phyloP scores from a whole-genome alignment of 2,797 vertebrate species.

The Alca torda region DNA sequence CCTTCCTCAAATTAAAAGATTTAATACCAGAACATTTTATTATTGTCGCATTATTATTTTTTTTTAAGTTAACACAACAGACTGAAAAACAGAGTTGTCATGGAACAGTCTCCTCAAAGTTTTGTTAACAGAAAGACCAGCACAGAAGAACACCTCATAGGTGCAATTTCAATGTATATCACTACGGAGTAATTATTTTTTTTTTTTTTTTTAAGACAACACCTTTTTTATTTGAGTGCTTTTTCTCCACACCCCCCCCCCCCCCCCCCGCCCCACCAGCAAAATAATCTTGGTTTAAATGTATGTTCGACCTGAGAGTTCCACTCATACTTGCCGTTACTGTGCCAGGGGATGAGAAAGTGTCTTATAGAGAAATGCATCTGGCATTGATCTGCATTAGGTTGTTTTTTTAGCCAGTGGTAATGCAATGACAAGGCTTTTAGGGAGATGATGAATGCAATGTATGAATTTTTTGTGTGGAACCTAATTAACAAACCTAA shows the following conservation, averaged over 20 bases:
- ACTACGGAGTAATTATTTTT: neutral
- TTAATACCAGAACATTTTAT: neutral
- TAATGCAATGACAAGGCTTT: slow-evolving; percentile 59
- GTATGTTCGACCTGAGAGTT: neutral
- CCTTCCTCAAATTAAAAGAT: neutral
- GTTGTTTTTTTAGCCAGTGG: neutral
- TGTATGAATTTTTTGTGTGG: slow-evolving; percentile 33
- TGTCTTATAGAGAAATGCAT: slow-evolving; percentile 26
- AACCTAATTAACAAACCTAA: slow-evolving; percentile 72
- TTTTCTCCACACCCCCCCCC: too few relatives aligned
- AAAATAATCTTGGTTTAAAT: neutral
- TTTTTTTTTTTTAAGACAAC: neutral
- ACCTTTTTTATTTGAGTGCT: neutral
- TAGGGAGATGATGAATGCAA: slow-evolving; percentile 72
- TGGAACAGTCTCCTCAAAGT: neutral
- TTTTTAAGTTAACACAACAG: neutral
- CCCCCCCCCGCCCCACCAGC: too few relatives aligned
- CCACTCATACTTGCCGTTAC: neutral
- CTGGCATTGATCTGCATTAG: slow-evolving; percentile 13
- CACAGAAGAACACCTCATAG: neutral
- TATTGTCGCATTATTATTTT: neutral
- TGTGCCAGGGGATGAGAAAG: slow-evolving; percentile 19
- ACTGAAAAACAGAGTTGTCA: neutral
- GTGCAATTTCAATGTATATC: neutral
- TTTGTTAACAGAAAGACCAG: neutral